phyloP scores from a whole-genome alignment of 2,797 vertebrate genomes.

The Aeoliscus strigatus region DNA sequence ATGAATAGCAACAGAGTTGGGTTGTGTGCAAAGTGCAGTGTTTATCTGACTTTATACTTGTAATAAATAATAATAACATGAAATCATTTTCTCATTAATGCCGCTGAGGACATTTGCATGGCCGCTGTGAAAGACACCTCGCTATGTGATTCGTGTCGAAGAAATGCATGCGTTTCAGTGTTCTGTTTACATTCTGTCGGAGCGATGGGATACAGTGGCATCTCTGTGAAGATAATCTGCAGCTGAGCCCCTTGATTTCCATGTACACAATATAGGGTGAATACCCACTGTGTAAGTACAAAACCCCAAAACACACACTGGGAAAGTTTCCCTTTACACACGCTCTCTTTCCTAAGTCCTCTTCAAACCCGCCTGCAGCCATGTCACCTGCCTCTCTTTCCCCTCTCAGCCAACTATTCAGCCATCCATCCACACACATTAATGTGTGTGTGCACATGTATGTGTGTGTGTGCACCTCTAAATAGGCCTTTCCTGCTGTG shows the following conservation, averaged over 20 bases:
- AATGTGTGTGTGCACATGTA: constrained; percentile 9
- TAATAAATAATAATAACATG: no score
- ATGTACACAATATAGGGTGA: constrained; percentile 46
- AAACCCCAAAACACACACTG: constrained; percentile 53
- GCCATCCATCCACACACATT: constrained; percentile 36
- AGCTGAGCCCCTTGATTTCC: constrained; percentile 31
- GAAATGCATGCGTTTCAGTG: constrained; percentile 7
- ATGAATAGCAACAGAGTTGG: no score
- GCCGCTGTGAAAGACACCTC: not conserved
- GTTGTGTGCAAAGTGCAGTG: no score
- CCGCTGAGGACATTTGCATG: not conserved
- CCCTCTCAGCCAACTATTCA: constrained; percentile 21
- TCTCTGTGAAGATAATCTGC: constrained; percentile 34
- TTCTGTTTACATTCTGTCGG: constrained; percentile 14
- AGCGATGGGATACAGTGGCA: constrained; percentile 21
- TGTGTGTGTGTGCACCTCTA: constrained; percentile 13
- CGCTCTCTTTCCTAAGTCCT: constrained; percentile 32
- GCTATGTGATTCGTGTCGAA: constrained; percentile 3
- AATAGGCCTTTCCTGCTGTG: constrained; percentile 54
- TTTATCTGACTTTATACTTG: no score
- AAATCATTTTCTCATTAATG: no score
- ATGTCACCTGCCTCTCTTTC: constrained; percentile 57
- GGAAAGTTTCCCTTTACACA: constrained; percentile 39
- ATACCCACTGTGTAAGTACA: constrained; percentile 45
- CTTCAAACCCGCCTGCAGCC: constrained; percentile 42